These are phyloP conservation scores for Tetragonula clypearis DNA, from an alignment of 1,140 invertebrate species.

Conservation along the genomic window DNA sequence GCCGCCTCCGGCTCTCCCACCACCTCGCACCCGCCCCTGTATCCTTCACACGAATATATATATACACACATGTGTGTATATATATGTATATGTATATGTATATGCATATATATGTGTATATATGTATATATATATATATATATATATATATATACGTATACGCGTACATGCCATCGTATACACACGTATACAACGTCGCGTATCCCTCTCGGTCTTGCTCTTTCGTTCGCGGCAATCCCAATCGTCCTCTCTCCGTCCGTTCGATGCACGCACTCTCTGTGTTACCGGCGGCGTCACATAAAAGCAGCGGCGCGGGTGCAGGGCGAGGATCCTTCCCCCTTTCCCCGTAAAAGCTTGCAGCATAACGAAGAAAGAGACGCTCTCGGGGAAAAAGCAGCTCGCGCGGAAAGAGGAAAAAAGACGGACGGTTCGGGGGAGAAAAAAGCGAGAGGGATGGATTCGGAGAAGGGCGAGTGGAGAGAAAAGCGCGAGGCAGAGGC, in stretches of 20 bases:
- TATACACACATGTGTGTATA: neutral
- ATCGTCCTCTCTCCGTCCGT: conserved; percentile 13
- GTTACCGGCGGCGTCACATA: conserved; percentile 60
- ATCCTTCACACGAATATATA: conserved; percentile 46
- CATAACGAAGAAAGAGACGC: conserved; percentile 55
- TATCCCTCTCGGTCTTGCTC: conserved; percentile 17
- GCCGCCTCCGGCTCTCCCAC: conserved; percentile 64
- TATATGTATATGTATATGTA: conserved; percentile 1
- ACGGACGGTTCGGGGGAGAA: conserved; percentile 4
- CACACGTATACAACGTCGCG: conserved; percentile 4
- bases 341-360: conserved; percentile 60
- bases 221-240: neutral
- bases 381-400: conserved; percentile 41
- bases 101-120: neutral
- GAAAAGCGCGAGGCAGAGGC: conserved; percentile 54
- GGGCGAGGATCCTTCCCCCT: conserved; percentile 47
- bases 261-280: conserved; percentile 36
- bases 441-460: conserved; percentile 1
- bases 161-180: neutral
- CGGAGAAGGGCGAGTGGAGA: conserved; percentile 6
- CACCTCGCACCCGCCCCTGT: conserved; percentile 60
- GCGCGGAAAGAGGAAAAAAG: conserved; percentile 36
- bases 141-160: conserved; percentile 6
- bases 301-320: conserved; percentile 55
- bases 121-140: neutral